These are phyloP conservation scores for Eriocheir sinensis DNA, from an alignment of 1,140 invertebrate genomes.

Conservation along the genomic window DNA sequence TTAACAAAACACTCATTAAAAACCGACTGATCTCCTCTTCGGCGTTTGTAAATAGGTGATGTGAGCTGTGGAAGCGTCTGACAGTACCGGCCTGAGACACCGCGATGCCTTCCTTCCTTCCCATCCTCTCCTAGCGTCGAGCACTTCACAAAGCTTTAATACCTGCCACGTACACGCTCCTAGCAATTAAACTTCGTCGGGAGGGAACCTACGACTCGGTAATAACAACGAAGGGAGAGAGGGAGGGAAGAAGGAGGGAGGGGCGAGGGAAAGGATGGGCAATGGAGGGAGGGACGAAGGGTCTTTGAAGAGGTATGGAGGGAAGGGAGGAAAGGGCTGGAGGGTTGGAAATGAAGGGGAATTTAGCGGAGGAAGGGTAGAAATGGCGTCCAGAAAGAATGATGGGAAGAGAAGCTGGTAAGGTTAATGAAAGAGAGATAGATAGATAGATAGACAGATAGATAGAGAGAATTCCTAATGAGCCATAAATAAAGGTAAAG, in stretches of 20 bases:
- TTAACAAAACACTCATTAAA: too few species aligned
- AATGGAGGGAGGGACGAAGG: neutral
- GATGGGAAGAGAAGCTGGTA: neutral
- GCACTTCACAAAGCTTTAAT: neutral
- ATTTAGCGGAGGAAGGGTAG: neutral
- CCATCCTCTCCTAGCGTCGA: neutral
- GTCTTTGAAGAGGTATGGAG: neutral
- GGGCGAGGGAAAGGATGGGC: neutral
- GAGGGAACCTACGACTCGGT: conserved; percentile 28
- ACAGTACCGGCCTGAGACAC: too few species aligned
- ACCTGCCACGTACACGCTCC: conserved; percentile 29
- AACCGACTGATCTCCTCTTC: too few species aligned
- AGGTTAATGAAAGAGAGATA: neutral
- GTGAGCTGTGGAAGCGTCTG: too few species aligned
- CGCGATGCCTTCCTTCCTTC: too few species aligned
- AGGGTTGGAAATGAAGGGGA: neutral
- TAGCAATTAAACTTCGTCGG: conserved; percentile 45
- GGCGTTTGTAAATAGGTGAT: too few species aligned
- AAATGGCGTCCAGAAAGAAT: neutral
- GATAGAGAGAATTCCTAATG: neutral
- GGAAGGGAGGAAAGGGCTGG: neutral
- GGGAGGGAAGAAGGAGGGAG: neutral
- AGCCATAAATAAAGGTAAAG: too few species aligned
- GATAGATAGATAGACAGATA: neutral
- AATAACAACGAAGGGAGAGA: neutral